Percentiles rank a stretch among this genome's conserved stretches.
Conservation (phyloP, 2,888 invertebrate genomes). For the Craniophora ligustri region DNA sequence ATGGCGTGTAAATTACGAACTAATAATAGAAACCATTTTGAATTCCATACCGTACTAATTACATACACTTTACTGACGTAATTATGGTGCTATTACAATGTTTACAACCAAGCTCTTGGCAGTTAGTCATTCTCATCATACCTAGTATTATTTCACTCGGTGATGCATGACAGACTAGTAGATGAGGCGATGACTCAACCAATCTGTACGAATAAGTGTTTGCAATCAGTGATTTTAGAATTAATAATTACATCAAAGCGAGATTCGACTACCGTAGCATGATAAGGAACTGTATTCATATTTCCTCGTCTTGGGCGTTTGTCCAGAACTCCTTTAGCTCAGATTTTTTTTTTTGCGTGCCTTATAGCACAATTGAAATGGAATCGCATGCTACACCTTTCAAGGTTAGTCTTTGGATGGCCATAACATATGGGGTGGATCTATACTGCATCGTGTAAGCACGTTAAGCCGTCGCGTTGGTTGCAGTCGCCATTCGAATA, state of each 20-base stretch:
- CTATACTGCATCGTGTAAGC: too few species aligned
- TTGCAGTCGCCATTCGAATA: too few species aligned
- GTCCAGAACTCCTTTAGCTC: too few species aligned
- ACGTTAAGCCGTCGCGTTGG: too few species aligned
- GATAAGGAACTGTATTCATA: neutral
- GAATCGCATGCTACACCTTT: too few species aligned
- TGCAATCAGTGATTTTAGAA: neutral
- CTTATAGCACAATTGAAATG: too few species aligned
- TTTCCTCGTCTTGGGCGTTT: too few species aligned
- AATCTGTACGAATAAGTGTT: neutral
- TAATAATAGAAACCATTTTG: conserved; percentile 27
- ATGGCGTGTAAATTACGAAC: conserved; percentile 5
- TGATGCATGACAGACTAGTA: conserved; percentile 22
- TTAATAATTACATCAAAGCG: neutral
- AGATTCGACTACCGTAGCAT: neutral
- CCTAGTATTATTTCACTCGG: conserved; percentile 37
- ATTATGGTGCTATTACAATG: conserved; percentile 36
- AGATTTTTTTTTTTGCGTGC: too few species aligned
- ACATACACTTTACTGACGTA: conserved; percentile 32
- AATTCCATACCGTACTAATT: conserved; percentile 14
- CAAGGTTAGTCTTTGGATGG: too few species aligned
- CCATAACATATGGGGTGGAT: too few species aligned
- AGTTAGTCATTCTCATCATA: conserved; percentile 38
- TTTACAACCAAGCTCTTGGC: conserved; percentile 35
- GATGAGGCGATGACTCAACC: conserved; percentile 41